Percentiles rank a stretch among this genome's conserved stretches.
Evolutionary conservation across 2,113 vertebrate genomes (phyloP).

Genomic region (Rynchops niger): DNA sequence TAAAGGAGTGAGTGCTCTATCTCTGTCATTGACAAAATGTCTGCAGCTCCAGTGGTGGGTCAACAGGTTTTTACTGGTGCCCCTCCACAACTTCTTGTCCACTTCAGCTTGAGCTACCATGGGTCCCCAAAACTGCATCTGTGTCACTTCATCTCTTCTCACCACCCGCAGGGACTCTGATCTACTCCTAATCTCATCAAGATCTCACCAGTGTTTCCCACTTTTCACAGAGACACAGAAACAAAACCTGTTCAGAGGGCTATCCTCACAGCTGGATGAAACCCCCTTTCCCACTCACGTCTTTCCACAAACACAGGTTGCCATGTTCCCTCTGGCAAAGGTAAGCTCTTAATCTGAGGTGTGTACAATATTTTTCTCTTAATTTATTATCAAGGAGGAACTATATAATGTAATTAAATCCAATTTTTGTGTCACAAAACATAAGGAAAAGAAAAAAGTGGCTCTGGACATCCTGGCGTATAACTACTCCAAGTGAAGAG

Average conservation of each 20-base stretch:
- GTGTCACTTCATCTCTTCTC: neutral
- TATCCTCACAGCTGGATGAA: neutral
- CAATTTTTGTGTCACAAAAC: neutral
- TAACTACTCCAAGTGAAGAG: neutral
- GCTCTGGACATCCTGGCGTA: neutral
- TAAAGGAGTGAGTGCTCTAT: neutral
- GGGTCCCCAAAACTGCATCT: neutral
- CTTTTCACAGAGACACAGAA: neutral
- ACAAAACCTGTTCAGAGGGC: neutral
- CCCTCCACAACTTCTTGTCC: neutral
- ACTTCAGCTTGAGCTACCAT: neutral
- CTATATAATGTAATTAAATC: neutral
- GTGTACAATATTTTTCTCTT: neutral
- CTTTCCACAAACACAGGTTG: neutral
- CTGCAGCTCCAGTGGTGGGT: neutral
- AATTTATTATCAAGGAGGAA: neutral
- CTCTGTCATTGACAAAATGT: neutral
- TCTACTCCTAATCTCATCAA: neutral
- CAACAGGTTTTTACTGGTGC: neutral
- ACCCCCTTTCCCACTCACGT: accelerated
- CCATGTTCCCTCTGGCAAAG: neutral
- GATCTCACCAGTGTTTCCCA: neutral
- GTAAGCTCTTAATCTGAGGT: neutral
- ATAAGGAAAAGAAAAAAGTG: neutral
- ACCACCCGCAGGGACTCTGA: neutral